These are phyloP conservation scores for Ellobium chinense DNA, from an alignment of 2,888 invertebrate genomes.

Conservation along the genomic window DNA sequence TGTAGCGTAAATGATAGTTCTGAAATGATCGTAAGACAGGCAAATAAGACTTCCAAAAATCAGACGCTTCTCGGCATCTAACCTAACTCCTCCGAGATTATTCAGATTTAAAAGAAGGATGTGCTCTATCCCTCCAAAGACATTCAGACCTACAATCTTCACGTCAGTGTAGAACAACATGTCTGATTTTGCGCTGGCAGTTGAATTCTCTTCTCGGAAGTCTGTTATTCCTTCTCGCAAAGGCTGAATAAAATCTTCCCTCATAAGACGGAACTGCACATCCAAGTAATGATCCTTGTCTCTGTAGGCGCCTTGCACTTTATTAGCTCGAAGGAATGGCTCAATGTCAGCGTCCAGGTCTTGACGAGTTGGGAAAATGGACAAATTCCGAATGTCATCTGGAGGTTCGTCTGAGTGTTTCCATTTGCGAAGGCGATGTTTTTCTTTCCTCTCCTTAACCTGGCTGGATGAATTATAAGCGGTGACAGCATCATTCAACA, in stretches of 20 bases:
- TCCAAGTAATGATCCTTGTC: conserved; percentile 14
- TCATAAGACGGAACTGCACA: neutral
- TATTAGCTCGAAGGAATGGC: conserved; percentile 80
- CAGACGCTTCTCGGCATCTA: neutral
- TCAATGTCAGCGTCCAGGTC: conserved; percentile 71
- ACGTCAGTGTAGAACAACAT: conserved; percentile 2
- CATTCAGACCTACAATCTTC: neutral
- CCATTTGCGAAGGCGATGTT: conserved; percentile 3
- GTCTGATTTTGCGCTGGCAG: neutral
- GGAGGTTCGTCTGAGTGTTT: conserved; percentile 72
- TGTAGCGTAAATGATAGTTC: conserved; percentile 13
- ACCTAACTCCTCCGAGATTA: neutral
- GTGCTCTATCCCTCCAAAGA: conserved; percentile 6
- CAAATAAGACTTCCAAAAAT: conserved; percentile 11
- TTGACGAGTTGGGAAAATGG: conserved; percentile 73
- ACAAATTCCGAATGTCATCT: conserved; percentile 77
- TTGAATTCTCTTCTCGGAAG: neutral
- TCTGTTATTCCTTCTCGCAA: neutral
- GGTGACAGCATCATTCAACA: neutral
- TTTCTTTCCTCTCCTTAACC: neutral
- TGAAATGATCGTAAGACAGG: neutral
- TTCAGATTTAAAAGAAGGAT: neutral
- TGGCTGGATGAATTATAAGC: neutral
- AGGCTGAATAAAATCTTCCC: conserved; percentile 23
- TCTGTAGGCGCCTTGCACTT: neutral